These are phyloP conservation scores for Polypedilum vanderplanki DNA, from an alignment of 1,140 invertebrate genomes.

Conservation along the genomic window DNA sequence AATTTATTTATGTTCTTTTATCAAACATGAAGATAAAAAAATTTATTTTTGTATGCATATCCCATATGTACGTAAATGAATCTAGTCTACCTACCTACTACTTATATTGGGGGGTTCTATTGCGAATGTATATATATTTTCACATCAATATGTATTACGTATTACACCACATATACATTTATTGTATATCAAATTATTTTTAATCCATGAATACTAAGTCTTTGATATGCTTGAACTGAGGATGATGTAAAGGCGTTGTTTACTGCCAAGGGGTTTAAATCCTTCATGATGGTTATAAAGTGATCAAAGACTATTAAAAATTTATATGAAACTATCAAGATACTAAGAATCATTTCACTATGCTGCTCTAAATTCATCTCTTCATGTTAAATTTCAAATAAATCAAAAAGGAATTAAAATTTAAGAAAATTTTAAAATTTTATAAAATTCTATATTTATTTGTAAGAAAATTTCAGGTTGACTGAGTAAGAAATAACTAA, in stretches of 20 bases:
- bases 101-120: background rate
- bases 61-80: background rate
- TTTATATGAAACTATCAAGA: no score
- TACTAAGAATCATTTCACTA: no score
- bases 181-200: background rate
- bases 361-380: no score
- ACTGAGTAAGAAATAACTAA: no score
- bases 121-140: background rate
- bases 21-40: background rate
- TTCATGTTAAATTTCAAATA: no score
- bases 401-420: no score
- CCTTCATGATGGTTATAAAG: background rate
- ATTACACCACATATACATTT: background rate
- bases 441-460: no score
- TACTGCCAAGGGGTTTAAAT: background rate
- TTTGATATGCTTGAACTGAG: background rate
- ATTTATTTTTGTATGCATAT: background rate
- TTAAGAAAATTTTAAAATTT: no score
- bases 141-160: background rate
- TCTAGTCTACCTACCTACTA: no score
- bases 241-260: background rate
- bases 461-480: no score
- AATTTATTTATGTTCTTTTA: constrained; percentile 17
- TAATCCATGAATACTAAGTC: background rate
- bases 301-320: no score